A percentile compares a stretch with the other conserved stretches of the same genome.
These are phyloP conservation scores for Eretmodus cyanostictus DNA, from an alignment of 2,113 vertebrate genomes.

Conservation along the genomic window DNA sequence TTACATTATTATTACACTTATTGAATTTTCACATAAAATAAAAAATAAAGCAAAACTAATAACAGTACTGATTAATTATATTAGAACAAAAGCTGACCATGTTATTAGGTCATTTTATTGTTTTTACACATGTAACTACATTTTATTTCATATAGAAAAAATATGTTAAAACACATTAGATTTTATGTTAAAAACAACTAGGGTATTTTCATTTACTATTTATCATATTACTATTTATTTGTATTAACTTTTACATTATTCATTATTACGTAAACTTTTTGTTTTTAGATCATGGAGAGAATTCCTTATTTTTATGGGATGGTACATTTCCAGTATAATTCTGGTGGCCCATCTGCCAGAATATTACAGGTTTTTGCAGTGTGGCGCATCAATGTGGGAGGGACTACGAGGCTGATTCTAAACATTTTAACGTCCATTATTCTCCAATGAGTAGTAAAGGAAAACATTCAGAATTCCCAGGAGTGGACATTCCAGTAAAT, in stretches of 20 bases:
- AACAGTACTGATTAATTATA: background rate
- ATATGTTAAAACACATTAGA: background rate
- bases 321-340: background rate
- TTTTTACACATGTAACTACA: background rate
- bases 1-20: background rate
- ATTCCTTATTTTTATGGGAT: background rate
- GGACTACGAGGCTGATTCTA: background rate
- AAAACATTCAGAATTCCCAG: background rate
- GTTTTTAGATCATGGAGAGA: background rate
- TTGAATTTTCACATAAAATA: background rate
- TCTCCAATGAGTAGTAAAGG: background rate
- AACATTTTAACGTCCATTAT: background rate
- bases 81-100: background rate
- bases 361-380: background rate
- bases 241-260: rapidly evolving
- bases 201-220: background rate
- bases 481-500: background rate
- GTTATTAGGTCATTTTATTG: background rate
- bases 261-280: background rate
- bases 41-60: background rate
- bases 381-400: background rate
- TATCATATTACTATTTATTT: background rate
- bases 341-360: background rate
- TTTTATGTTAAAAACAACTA: background rate
- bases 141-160: background rate